phyloP scores from a whole-genome alignment of 2,113 vertebrate species.

The Alouatta palliata region DNA sequence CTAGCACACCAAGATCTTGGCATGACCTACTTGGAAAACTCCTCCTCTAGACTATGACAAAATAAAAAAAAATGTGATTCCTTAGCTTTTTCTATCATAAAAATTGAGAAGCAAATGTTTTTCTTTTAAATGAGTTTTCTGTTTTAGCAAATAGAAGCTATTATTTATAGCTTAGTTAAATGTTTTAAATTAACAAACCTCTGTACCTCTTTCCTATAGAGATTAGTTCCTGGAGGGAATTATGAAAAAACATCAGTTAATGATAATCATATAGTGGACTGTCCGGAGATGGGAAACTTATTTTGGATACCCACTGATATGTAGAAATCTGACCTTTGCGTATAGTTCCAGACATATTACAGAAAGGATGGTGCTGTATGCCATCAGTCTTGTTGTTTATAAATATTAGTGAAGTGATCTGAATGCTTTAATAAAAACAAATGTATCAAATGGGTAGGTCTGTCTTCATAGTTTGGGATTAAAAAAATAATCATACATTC shows the following conservation, averaged over 20 bases:
- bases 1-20: not conserved
- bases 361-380: not conserved
- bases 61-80: not conserved
- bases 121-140: not conserved
- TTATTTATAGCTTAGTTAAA: slow-evolving; percentile 34
- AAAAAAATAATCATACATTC: slow-evolving; percentile 39
- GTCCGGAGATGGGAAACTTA: not conserved
- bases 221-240: not conserved
- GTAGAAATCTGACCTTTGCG: not conserved
- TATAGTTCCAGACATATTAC: not conserved
- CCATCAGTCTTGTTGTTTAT: not conserved
- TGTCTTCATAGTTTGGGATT: not conserved
- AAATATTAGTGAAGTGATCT: slow-evolving; percentile 34
- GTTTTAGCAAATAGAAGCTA: not conserved
- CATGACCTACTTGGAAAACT: not conserved
- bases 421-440: slow-evolving; percentile 19
- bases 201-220: not conserved
- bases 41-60: not conserved
- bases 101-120: not conserved
- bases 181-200: not conserved
- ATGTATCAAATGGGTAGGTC: not conserved
- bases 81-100: not conserved
- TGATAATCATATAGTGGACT: slow-evolving; percentile 9
- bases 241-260: slow-evolving; percentile 26
- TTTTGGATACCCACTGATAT: not conserved